Evolutionary conservation across 2,888 invertebrate genomes (phyloP).

Genomic region (Ectropis crepuscularia): DNA sequence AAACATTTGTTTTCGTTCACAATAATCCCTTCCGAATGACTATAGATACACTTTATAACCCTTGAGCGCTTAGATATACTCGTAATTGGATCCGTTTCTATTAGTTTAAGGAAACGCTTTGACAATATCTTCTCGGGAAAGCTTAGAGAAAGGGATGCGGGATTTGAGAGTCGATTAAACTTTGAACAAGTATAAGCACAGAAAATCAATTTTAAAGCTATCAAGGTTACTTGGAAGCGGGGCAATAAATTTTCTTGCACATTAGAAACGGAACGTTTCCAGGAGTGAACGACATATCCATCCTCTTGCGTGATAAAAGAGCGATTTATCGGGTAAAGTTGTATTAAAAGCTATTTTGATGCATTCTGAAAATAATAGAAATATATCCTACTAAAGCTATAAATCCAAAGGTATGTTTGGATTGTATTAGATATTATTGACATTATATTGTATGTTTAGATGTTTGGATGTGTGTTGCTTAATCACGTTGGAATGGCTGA

Average conservation of each 20-base stretch:
- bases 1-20: slow-evolving; percentile 27
- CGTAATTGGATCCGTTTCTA: slow-evolving; percentile 35
- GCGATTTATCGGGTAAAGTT: slow-evolving; percentile 21
- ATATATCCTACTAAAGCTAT: not conserved
- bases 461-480: too few relatives aligned
- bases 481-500: too few relatives aligned
- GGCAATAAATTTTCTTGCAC: slow-evolving; percentile 48
- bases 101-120: slow-evolving; percentile 35
- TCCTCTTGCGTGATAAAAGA: slow-evolving; percentile 33
- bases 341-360: slow-evolving; percentile 1
- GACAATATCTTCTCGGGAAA: slow-evolving; percentile 19
- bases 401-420: not conserved
- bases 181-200: slow-evolving; percentile 31
- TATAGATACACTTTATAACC: slow-evolving; percentile 22
- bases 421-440: not conserved
- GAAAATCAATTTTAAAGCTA: slow-evolving; percentile 43
- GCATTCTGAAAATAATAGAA: not conserved
- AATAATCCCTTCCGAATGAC: slow-evolving; percentile 26
- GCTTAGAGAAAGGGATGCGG: slow-evolving; percentile 21
- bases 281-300: slow-evolving; percentile 43
- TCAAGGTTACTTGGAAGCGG: slow-evolving; percentile 42
- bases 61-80: slow-evolving; percentile 27
- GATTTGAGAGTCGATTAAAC: slow-evolving; percentile 29
- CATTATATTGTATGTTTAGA: too few relatives aligned
- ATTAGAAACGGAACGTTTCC: slow-evolving; percentile 42